Percentiles rank a stretch among this genome's conserved stretches.
These are phyloP conservation scores for Imbricaverruca yamaguchii DNA, from an alignment of 2,888 invertebrate species.

Conservation along the genomic window DNA sequence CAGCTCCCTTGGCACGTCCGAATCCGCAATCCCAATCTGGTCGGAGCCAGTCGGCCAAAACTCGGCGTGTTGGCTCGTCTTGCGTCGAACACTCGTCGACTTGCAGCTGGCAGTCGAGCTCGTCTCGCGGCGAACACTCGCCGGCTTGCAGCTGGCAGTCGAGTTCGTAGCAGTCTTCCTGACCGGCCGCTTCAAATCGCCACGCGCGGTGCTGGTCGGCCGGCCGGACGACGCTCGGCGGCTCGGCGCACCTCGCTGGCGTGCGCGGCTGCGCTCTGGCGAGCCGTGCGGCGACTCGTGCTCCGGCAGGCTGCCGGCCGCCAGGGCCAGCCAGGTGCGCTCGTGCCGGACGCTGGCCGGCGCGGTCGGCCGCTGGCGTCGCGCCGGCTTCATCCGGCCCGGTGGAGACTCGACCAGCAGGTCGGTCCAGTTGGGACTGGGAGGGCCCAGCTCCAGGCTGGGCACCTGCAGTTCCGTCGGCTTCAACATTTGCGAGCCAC, in stretches of 20 bases:
- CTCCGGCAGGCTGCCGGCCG: too few relatives aligned
- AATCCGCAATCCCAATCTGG: neutral
- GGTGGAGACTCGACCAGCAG: neutral
- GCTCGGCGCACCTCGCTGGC: neutral
- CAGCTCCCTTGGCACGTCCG: neutral
- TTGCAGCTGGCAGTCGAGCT: too few relatives aligned
- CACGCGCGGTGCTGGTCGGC: neutral
- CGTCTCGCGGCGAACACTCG: too few relatives aligned
- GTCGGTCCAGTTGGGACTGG: neutral
- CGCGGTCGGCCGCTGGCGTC: neutral
- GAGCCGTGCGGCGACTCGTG: too few relatives aligned
- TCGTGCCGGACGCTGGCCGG: neutral
- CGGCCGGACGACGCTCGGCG: neutral
- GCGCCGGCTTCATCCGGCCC: neutral
- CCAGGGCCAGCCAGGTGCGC: neutral
- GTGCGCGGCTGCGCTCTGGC: neutral
- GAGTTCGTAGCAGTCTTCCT: neutral
- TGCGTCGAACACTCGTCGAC: neutral
- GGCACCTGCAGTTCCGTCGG: neutral
- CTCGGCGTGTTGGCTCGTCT: too few relatives aligned
- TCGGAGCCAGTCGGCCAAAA: neutral
- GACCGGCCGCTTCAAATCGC: neutral
- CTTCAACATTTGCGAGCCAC: neutral
- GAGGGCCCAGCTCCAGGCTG: constrained; percentile 9
- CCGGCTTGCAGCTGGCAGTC: too few relatives aligned